Base-by-base conservation (phyloP, 2,113 vertebrate genomes). In the Gorilla gorilla region DNA sequence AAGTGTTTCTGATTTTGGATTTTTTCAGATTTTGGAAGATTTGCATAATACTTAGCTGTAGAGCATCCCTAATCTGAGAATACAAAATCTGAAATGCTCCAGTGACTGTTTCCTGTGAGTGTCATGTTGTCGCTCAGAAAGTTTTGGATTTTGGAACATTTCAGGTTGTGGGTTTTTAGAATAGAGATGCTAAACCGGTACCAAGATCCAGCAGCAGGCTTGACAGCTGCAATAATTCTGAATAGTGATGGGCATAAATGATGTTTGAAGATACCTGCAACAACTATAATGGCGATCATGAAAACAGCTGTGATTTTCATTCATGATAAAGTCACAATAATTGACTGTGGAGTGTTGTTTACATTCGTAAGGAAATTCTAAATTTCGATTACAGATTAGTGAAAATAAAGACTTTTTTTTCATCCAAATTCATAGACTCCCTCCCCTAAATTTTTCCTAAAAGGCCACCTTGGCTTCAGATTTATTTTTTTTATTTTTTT, bases 241-340 rank as follows among this genome's bases (percentile, higher is more conserved):
- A 80, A 30, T n/a, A 30, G 27, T 8, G 12, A 5, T 25, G 22
- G 43, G 1, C 48, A 20, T 32, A 20, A 10, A 20, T 25, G 38
- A 43, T 55, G 13, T 57, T 35, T 6, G 17, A 38, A 72, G 35
- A 72, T 48, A 35, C 11, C 17, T 92, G 40, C 8, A 52, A 2
- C 25, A 55, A 1, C 38, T 14, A 0, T 16, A 35, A 8, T 70
- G 75, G 9, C 13, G 27, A 20, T 17, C 3, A 0, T 3, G 64
- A 78, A 64, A 30, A 23, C 16, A 45, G 76, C 61, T 57, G 11
- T 84, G 64, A 30, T 61, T 90, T 92, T 86, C 68, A 55, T 76
- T 93, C 12, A 6, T 85, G 85, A 84, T 23, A 50, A 11, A 79
- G 27, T 57, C 35, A n/a, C 50, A 66, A 59, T 48, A 3, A 38